Evolutionary conservation across 2,888 invertebrate genomes (phyloP), one percentile per base, ranked within the genome.

Genomic region (Mythimna vitellina): DNA sequence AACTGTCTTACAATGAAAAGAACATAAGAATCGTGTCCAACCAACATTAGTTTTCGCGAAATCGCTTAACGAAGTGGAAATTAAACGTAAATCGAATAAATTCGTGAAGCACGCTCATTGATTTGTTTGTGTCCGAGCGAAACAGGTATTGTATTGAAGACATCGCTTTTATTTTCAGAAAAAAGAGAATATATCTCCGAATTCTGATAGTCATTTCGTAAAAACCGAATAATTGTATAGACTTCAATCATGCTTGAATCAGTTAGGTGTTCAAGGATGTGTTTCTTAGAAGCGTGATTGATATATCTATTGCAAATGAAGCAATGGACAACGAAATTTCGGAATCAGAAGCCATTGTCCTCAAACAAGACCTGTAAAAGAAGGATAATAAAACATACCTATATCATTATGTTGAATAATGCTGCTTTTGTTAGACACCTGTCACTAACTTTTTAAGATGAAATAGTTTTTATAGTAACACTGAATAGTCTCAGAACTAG

Each of bases 1-100:
- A 69, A 65, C 60, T 61, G 54, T 35, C 4, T 25, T 32, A 63
- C 32, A 54, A 61, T 81, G 35, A 70, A 77, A 75, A 73, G 65
- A 79, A 75, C 35, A 75, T 60, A 78, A 69, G 65, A 79, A 76
- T 79, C 76, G 66, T 75, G 76, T 72, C 68, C 51, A 72, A 66
- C 57, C 17, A 66, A 65, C 80, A 80, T 71, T 60, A 65, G 65
- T 72, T 72, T 78, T 82, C 62, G 58, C 69, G 32, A 75, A 83
- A 80, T 80, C 42, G 60, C 64, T 38, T 73, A 82, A 82, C 70
- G 64, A 82, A 82, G 83, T 77, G 77, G 77, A 80, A 82, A 70
- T 80, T 67, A 56, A 58, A 73, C 22, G 46, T 65, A 62, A 79
- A 76, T 76, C 67, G 62, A 46, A 58, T 58, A 73, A 82, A 79